Percentiles rank a stretch among this genome's conserved stretches.
Evolutionary conservation across 2,797 vertebrate species (phyloP).

Genomic region (Mycteria americana): DNA sequence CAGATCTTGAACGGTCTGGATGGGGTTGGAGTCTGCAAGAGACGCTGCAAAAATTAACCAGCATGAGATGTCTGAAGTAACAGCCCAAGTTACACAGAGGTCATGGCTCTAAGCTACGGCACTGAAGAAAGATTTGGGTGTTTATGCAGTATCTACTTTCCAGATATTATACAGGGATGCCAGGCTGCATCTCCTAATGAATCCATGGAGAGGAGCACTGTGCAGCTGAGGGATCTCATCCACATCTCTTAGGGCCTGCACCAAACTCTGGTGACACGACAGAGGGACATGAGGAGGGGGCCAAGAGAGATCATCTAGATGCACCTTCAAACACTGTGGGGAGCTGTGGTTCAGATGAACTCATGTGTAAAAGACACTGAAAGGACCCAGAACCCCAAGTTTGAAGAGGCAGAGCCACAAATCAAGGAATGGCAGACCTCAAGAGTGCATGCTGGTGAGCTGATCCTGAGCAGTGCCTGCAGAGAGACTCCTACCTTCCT

Average conservation of each 20-base stretch:
- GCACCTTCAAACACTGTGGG: neutral
- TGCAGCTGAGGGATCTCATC: neutral
- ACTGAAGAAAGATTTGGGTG: neutral
- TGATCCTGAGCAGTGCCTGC: neutral
- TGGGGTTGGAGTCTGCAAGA: conserved; percentile 68
- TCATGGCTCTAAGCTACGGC: neutral
- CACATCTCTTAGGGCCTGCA: neutral
- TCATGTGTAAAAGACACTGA: neutral
- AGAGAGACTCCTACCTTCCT: neutral
- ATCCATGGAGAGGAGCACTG: neutral
- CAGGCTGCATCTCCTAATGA: neutral
- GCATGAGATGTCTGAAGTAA: neutral
- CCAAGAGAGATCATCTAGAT: neutral
- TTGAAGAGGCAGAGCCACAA: neutral
- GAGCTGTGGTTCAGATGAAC: neutral
- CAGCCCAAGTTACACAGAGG: neutral
- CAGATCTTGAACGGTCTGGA: conserved; percentile 77
- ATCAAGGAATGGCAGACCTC: neutral
- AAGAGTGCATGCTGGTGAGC: neutral
- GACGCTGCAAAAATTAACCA: neutral
- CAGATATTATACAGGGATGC: neutral
- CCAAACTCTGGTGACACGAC: neutral
- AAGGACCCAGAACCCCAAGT: neutral
- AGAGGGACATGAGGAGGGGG: neutral
- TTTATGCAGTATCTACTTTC: neutral